Conservation (phyloP, 2,888 invertebrate genomes). For the Branchellion lobata region DNA sequence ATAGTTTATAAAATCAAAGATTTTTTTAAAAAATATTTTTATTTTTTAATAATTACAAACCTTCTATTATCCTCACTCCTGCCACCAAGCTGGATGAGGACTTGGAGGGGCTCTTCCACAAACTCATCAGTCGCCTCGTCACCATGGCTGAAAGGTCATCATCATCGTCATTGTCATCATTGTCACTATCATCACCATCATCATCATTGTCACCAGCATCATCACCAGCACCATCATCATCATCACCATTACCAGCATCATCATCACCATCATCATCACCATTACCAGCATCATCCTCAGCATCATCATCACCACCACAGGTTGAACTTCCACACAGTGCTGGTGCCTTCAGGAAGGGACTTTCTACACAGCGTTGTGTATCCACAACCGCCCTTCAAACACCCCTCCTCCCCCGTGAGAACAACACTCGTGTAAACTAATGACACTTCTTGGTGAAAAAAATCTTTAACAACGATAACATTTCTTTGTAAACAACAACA, state of each 20-base stretch:
- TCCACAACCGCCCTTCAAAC: conserved; percentile 76
- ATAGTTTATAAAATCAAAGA: too few relatives aligned
- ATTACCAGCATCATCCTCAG: too few relatives aligned
- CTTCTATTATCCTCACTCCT: too few relatives aligned
- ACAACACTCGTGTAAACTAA: not conserved
- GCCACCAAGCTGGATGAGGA: conserved; percentile 35
- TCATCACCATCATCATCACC: too few relatives aligned
- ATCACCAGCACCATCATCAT: too few relatives aligned
- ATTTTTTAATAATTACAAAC: too few relatives aligned
- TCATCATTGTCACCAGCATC: too few relatives aligned
- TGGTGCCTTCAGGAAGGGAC: conserved; percentile 77
- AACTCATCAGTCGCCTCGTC: conserved; percentile 10
- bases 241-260: too few relatives aligned
- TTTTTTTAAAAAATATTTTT: too few relatives aligned
- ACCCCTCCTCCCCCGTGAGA: not conserved
- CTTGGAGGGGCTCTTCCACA: conserved; percentile 4
- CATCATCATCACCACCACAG: conserved; percentile 51
- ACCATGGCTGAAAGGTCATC: conserved; percentile 2
- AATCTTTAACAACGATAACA: not conserved
- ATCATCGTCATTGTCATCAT: not conserved
- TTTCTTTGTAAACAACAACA: too few relatives aligned
- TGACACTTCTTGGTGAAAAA: not conserved
- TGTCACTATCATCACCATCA: too few relatives aligned
- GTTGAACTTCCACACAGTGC: conserved; percentile 70
- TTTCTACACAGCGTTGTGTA: conserved; percentile 77